Base-by-base conservation (phyloP, 2,113 vertebrate species). In the Gavia stellata region DNA sequence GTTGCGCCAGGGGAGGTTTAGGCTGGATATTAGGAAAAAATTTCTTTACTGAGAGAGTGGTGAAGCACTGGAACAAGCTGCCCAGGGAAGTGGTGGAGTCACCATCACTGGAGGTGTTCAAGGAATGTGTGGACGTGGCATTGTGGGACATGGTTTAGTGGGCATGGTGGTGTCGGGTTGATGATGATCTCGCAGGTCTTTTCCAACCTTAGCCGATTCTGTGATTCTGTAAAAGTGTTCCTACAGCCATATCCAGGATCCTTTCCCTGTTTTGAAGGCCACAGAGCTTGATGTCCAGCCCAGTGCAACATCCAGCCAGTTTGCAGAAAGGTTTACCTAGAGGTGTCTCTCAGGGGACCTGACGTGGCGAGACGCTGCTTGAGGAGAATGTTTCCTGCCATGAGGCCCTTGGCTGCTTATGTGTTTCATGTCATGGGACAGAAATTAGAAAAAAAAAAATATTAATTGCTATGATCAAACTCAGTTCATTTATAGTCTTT, bases 401-500 rank as follows among this genome's bases (percentile, higher is more conserved):
- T 14, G 15, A 63, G 4, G 10, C 12, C 18, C 9, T 58, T 56
- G 70, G 25, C 25, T 92, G 33, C 23, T 82, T 33, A 17, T 36
- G 19, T 1, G 1, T 82, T 88, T 79, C 53, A 17, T 15, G 17
- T 29, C 7, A 4, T 17, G 44, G 14, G n/a, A 20, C 10, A 72
- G 42, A 72, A 82, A 87, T 67, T 12, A 45, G 19, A 23, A 50
- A 53, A 67, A 65, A 67, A n/a, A 28, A 8, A 38, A 20, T 6
- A 42, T 16, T 63, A 20, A 29, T 14, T 59, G 26, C 31, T 77
- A 9, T 42, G 12, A 53, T 90, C 8, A 88, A 89, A 65, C 16
- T 90, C 49, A 28, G 36, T 90, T 95, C 8, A 34, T 96, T 94
- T 56, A 63, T 47, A 34, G 25, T 23, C 7, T 63, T 87, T 71